Evolutionary conservation across 2,113 vertebrate species (phyloP), one percentile per base, ranked within the genome.

Genomic region (Rousettus leschenaultii): DNA sequence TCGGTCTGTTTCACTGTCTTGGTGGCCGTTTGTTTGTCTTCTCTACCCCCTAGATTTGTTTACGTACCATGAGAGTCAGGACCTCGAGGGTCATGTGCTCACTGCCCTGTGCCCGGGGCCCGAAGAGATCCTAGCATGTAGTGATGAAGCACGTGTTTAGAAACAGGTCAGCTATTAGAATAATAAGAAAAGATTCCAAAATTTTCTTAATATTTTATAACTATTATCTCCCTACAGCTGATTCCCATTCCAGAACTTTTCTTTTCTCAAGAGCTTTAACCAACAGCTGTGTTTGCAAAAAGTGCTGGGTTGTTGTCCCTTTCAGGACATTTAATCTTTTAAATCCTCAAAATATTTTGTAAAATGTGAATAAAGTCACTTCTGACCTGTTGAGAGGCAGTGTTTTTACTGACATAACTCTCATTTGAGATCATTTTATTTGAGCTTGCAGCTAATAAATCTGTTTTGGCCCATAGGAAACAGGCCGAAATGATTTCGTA

Each of bases 281-380:
- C 71, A 97, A 86, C 97, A 98, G 94, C 98, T 98, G 98, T 95
- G 97, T 98, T 97, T 97, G 90, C 96, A 97, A 77, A 96, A 97
- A 96, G 91, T 78, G 61, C 88, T 98, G 96, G 95, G 77, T 96
- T 96, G 68, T 95, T 95, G 95, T 97, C 77, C 85, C 73, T 95
- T 96, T 97, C 35, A 90, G 91, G 96, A 97, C 94, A 96, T 98
- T 98, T 98, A 97, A 98, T 98, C 97, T 98, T 97, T 97, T 95
- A 98, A 98, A 97, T 97, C 95, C 0, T 55, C 91, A 96, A 97
- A 98, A 95, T 98, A 95, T 98, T 98, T 98, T 98, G 71, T 97
- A 97, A 98, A 98, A 97, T 95, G 97, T 98, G 97, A 97, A 70
- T 98, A 89, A 95, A 95, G 94, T 98, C 95, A 96, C 96, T 97